phyloP scores from a whole-genome alignment of 1,140 invertebrate species.

The Oedothorax gibbosus region DNA sequence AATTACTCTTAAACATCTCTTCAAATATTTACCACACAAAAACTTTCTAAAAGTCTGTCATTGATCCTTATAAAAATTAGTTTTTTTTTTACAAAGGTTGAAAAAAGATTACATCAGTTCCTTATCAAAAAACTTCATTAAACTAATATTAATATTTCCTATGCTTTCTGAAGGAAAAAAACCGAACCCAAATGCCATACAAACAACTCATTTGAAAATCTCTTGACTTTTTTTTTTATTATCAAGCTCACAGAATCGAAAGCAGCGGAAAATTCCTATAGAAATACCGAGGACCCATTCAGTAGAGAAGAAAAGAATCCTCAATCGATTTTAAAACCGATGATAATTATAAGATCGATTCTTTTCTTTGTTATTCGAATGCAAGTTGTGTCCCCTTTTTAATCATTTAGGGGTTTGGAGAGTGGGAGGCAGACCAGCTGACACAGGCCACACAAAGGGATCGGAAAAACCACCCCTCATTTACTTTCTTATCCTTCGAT shows the following conservation, averaged over 20 bases:
- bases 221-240: too few species aligned
- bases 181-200: too few species aligned
- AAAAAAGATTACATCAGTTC: too few species aligned
- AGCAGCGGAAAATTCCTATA: neutral
- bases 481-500: slow-evolving; percentile 49
- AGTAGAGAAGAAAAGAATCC: slow-evolving; percentile 19
- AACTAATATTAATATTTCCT: too few species aligned
- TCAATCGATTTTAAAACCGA: slow-evolving; percentile 59
- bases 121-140: too few species aligned
- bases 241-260: neutral
- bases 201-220: too few species aligned
- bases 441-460: slow-evolving; percentile 38
- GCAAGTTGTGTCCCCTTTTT: slow-evolving; percentile 32
- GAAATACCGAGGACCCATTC: slow-evolving; percentile 30
- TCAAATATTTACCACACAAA: too few species aligned
- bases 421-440: slow-evolving; percentile 54
- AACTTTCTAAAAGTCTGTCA: too few species aligned
- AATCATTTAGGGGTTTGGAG: slow-evolving; percentile 37
- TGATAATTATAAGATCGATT: slow-evolving; percentile 59
- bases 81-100: too few species aligned
- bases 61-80: too few species aligned
- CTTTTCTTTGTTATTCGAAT: slow-evolving; percentile 49
- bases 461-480: slow-evolving; percentile 46
- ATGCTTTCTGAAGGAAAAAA: too few species aligned
- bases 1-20: too few species aligned